Conservation (phyloP, 1,140 invertebrate species). For the Drosophila nigrodunni region DNA sequence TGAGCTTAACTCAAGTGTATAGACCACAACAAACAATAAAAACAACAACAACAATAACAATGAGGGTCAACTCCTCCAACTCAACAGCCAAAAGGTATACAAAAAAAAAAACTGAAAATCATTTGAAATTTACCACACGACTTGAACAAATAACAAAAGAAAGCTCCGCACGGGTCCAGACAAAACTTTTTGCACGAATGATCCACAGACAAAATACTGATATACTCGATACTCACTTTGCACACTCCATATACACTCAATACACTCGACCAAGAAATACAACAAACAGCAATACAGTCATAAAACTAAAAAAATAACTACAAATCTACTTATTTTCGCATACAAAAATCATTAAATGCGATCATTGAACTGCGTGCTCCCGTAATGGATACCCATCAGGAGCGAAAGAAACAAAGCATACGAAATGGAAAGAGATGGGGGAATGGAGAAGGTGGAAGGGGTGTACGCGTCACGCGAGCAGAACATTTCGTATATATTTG, state of each 20-base stretch:
- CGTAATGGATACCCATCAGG: conserved; percentile 47
- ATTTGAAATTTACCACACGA: conserved; percentile 56
- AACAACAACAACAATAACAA: conserved; percentile 34
- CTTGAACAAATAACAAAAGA: conserved; percentile 70
- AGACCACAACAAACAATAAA: conserved; percentile 41
- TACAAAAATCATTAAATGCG: conserved; percentile 82
- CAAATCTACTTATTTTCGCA: conserved; percentile 82
- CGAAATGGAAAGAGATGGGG: background rate
- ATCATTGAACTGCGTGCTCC: conserved; percentile 67
- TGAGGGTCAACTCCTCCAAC: conserved; percentile 53
- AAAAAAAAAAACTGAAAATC: conserved; percentile 29
- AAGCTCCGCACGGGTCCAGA: conserved; percentile 71
- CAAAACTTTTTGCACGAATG: conserved; percentile 62
- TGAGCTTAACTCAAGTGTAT: conserved; percentile 53
- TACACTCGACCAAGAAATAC: conserved; percentile 29
- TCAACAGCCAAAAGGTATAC: conserved; percentile 48
- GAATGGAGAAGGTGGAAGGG: background rate
- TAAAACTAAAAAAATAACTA: conserved; percentile 63
- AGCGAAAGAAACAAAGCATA: background rate
- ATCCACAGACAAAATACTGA: conserved; percentile 16
- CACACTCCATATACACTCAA: conserved; percentile 43
- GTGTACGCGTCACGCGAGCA: conserved; percentile 25
- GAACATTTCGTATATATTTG: conserved; percentile 22
- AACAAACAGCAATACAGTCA: conserved; percentile 25
- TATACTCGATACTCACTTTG: conserved; percentile 15